Evolutionary conservation across 2,888 invertebrate species (phyloP).

Genomic region (Spodoptera exigua): DNA sequence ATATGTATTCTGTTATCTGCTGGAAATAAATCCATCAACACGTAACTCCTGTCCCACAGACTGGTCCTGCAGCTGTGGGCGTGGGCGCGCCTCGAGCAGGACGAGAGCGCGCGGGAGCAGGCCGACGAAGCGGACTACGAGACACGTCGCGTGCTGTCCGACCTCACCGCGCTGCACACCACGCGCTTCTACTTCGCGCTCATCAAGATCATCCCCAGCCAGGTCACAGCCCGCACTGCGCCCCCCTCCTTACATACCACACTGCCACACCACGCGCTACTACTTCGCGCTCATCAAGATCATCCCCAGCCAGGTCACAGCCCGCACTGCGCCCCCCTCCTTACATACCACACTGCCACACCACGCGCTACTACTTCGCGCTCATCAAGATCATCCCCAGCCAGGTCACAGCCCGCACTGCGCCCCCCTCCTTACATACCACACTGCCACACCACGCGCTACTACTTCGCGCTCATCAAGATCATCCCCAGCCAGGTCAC

Average conservation of each 20-base stretch:
- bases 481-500: too few species aligned
- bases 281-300: background rate
- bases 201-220: constrained; percentile 93
- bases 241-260: background rate
- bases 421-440: too few species aligned
- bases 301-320: background rate
- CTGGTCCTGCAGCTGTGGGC: constrained; percentile 82
- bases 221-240: constrained; percentile 84
- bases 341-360: too few species aligned
- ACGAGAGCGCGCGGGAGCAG: constrained; percentile 90
- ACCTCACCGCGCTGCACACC: constrained; percentile 94
- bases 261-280: background rate
- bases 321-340: too few species aligned
- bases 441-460: too few species aligned
- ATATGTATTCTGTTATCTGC: too few species aligned
- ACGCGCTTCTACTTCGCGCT: constrained; percentile 96
- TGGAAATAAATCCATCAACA: too few species aligned
- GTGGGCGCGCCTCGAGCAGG: constrained; percentile 89
- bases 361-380: too few species aligned
- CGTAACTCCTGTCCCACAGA: constrained; percentile 84
- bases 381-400: background rate
- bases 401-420: too few species aligned
- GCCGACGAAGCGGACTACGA: constrained; percentile 95
- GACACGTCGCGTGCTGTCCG: constrained; percentile 93
- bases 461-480: too few species aligned